phyloP scores from a whole-genome alignment of 2,113 vertebrate species.

The Peromyscus californicus region DNA sequence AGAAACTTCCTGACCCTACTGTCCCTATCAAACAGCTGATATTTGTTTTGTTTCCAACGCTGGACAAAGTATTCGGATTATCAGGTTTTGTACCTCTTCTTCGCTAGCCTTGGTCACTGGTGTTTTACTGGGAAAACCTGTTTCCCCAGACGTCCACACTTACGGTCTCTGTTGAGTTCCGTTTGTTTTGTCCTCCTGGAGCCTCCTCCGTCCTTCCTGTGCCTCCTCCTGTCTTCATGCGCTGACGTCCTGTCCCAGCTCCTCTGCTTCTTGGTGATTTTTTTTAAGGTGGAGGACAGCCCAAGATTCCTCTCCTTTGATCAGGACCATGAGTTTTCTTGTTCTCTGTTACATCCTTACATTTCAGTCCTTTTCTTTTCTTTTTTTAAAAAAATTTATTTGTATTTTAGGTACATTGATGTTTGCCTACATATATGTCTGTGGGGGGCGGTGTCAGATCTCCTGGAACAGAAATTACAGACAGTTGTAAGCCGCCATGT shows the following conservation, averaged over 20 bases:
- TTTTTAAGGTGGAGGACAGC: background rate
- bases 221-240: background rate
- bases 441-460: no score
- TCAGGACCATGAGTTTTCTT: background rate
- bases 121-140: background rate
- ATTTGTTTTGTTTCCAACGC: background rate
- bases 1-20: background rate
- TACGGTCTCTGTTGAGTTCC: background rate
- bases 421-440: no score
- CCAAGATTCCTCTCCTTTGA: background rate
- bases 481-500: no score
- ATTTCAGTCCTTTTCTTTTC: background rate
- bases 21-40: background rate
- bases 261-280: background rate
- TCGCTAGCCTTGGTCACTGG: background rate
- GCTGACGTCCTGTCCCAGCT: background rate
- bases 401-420: no score
- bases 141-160: background rate
- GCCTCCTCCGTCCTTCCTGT: background rate
- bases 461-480: no score
- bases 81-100: background rate
- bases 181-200: background rate
- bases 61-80: background rate
- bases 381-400: no score
- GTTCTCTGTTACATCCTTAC: background rate